phyloP scores from a whole-genome alignment of 2,888 invertebrate genomes.

The Morpho achilles region DNA sequence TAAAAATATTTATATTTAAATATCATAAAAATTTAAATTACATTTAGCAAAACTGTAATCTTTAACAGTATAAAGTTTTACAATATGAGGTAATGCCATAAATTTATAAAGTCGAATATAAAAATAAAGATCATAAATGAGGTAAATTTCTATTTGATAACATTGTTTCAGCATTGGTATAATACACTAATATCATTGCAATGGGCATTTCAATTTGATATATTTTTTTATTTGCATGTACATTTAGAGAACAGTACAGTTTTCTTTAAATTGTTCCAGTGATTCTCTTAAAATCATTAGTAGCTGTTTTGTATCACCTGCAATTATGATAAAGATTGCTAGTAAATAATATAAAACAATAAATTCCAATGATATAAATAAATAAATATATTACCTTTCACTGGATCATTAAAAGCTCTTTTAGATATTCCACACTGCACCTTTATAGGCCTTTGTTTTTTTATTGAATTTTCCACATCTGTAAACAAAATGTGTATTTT shows the following conservation, averaged over 20 bases:
- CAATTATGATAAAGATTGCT: constrained; percentile 24
- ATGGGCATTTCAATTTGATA: no score
- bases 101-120: no score
- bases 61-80: no score
- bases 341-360: not conserved
- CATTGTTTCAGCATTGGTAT: no score
- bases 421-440: constrained; percentile 61
- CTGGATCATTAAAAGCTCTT: constrained; percentile 58
- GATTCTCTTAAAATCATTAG: constrained; percentile 37
- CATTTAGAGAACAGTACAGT: constrained; percentile 14
- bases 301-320: constrained; percentile 43
- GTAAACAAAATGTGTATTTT: constrained; percentile 27
- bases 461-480: constrained; percentile 61
- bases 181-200: no score
- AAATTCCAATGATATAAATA: not conserved
- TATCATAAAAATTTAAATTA: no score
- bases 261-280: constrained; percentile 22
- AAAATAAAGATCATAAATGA: no score
- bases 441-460: constrained; percentile 64
- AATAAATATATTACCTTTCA: constrained; percentile 39
- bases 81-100: no score
- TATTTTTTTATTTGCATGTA: no score
- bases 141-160: no score
- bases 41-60: no score
- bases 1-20: no score